phyloP scores from a whole-genome alignment of 2,113 vertebrate species.

The Naja naja region DNA sequence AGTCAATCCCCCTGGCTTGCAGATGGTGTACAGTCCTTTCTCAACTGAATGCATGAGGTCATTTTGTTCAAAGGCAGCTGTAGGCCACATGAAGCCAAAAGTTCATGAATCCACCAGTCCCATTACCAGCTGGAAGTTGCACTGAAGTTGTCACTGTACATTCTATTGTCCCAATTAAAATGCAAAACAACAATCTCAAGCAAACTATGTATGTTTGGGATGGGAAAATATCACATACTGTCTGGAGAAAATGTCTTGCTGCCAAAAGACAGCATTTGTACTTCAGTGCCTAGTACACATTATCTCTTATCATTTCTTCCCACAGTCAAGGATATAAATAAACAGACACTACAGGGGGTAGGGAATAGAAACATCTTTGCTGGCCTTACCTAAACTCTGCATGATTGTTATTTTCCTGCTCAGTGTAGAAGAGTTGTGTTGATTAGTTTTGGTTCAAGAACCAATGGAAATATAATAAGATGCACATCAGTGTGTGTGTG shows the following conservation, averaged over 20 bases:
- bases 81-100: constrained; percentile 39
- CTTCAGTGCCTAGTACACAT: neutral
- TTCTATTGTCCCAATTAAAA: constrained; percentile 10
- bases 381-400: neutral
- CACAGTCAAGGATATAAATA: neutral
- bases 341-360: neutral
- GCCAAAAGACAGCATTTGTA: neutral
- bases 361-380: neutral
- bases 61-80: constrained; percentile 34
- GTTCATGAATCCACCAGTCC: constrained; percentile 11
- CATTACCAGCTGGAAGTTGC: neutral
- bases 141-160: neutral
- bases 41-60: neutral
- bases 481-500: neutral
- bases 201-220: neutral
- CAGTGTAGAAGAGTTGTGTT: neutral
- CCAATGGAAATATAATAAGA: neutral
- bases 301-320: neutral
- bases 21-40: neutral
- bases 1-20: neutral
- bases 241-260: neutral
- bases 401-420: neutral
- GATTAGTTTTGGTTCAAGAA: neutral
- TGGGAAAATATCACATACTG: neutral
- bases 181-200: neutral